Evolutionary conservation across 2,888 invertebrate species (phyloP).

Genomic region (Caenorhabditis afra): DNA sequence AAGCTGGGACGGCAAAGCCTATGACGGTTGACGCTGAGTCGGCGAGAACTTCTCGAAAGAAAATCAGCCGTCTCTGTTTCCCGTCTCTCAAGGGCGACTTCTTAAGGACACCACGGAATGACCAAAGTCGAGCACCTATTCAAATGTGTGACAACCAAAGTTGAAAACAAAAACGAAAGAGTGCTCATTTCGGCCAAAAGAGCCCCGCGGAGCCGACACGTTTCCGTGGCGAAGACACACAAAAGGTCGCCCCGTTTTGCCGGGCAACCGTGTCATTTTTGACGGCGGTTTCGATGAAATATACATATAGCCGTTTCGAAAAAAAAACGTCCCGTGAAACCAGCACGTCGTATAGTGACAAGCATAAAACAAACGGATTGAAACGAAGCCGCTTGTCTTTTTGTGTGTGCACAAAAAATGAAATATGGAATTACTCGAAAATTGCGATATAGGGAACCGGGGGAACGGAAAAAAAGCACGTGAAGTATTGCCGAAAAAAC

Average conservation of each 20-base stretch:
- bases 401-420: conserved; percentile 11
- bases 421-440: conserved; percentile 39
- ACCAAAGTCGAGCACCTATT: too few relatives aligned
- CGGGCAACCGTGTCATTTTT: conserved; percentile 45
- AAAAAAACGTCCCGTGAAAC: conserved; percentile 1
- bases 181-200: conserved; percentile 13
- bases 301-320: conserved; percentile 15
- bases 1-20: not conserved
- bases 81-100: too few relatives aligned
- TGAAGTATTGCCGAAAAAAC: too few relatives aligned
- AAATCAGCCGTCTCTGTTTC: too few relatives aligned
- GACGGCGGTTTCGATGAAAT: conserved; percentile 42
- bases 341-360: conserved; percentile 29
- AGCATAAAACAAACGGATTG: not conserved
- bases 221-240: conserved; percentile 24
- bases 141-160: too few relatives aligned
- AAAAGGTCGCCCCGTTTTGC: conserved; percentile 13
- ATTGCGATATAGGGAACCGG: conserved; percentile 24
- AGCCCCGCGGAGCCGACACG: not conserved
- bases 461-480: conserved; percentile 25
- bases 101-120: too few relatives aligned
- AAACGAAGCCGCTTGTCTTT: not conserved
- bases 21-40: not conserved
- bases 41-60: too few relatives aligned
- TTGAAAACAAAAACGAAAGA: conserved; percentile 23